phyloP scores from a whole-genome alignment of 1,140 invertebrate genomes.

The Calliopsis andreniformis region DNA sequence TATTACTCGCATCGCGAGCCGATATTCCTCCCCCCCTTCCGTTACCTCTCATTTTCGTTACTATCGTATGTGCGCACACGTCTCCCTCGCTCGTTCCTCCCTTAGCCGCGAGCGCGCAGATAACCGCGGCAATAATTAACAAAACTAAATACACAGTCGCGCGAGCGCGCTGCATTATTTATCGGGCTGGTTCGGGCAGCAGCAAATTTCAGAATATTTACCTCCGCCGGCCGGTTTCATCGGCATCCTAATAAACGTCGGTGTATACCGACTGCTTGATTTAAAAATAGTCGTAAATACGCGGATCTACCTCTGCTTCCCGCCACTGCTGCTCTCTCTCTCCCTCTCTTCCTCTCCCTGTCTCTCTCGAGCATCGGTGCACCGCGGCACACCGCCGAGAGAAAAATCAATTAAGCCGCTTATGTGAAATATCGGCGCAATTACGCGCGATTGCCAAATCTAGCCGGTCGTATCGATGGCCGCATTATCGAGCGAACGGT shows the following conservation, averaged over 20 bases:
- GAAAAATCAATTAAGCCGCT: conserved; percentile 75
- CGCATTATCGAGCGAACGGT: conserved; percentile 63
- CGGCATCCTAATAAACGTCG: conserved; percentile 68
- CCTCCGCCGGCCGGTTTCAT: conserved; percentile 61
- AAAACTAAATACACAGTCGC: conserved; percentile 48
- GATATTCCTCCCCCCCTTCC: background rate
- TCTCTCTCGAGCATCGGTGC: background rate
- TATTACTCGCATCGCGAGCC: background rate
- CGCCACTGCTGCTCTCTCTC: background rate
- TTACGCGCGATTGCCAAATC: conserved; percentile 72
- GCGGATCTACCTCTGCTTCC: conserved; percentile 15
- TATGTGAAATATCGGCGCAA: conserved; percentile 73
- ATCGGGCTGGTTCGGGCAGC: conserved; percentile 42
- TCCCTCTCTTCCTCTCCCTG: background rate
- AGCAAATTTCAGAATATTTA: conserved; percentile 66
- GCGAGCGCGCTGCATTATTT: conserved; percentile 53
- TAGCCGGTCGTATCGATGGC: conserved; percentile 65
- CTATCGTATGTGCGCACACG: background rate
- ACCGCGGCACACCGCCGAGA: conserved; percentile 6
- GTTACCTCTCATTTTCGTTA: background rate
- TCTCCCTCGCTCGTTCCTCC: background rate
- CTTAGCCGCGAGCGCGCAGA: conserved; percentile 12
- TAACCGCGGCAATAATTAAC: conserved; percentile 55
- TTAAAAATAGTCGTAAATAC: conserved; percentile 72
- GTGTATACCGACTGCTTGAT: conserved; percentile 62